Conservation (phyloP, 1,140 invertebrate genomes). For the Hypsibius dujardini region DNA sequence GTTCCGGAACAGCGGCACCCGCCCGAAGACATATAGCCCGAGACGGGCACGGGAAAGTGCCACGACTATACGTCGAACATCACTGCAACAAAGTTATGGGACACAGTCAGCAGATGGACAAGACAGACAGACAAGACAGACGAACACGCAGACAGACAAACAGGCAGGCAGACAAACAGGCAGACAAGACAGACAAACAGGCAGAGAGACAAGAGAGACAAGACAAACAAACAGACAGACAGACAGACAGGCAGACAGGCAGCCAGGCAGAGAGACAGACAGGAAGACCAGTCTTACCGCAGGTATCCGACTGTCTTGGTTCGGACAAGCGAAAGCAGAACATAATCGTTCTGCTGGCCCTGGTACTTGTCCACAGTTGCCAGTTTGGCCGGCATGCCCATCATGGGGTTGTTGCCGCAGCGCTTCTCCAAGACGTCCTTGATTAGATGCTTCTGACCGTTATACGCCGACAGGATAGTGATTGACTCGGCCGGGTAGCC, state of each 20-base stretch:
- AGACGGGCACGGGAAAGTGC: slow-evolving; percentile 94
- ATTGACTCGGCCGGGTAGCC: slow-evolving; percentile 95
- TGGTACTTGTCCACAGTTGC: slow-evolving; percentile 97
- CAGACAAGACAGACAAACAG: too few relatives aligned
- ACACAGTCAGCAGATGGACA: too few relatives aligned
- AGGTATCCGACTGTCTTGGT: slow-evolving; percentile 91
- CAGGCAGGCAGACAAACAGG: too few relatives aligned
- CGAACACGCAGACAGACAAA: too few relatives aligned
- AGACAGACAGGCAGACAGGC: too few relatives aligned
- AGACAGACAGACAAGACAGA: too few relatives aligned
- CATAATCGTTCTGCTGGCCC: slow-evolving; percentile 98
- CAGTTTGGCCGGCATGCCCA: slow-evolving; percentile 83
- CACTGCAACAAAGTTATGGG: slow-evolving; percentile 37
- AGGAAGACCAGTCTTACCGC: slow-evolving; percentile 25
- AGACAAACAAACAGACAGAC: too few relatives aligned
- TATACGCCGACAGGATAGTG: slow-evolving; percentile 97
- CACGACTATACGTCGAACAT: slow-evolving; percentile 85
- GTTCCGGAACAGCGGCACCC: slow-evolving; percentile 76
- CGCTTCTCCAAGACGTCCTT: slow-evolving; percentile 82
- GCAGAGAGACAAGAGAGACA: too few relatives aligned
- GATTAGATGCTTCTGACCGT: slow-evolving; percentile 95
- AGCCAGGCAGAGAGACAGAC: too few relatives aligned
- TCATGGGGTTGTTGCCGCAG: slow-evolving; percentile 87
- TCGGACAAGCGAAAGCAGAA: slow-evolving; percentile 80
- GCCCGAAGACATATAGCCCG: slow-evolving; percentile 86